Base-by-base conservation (phyloP, 2,113 vertebrate genomes). In the Xerus inauris region DNA sequence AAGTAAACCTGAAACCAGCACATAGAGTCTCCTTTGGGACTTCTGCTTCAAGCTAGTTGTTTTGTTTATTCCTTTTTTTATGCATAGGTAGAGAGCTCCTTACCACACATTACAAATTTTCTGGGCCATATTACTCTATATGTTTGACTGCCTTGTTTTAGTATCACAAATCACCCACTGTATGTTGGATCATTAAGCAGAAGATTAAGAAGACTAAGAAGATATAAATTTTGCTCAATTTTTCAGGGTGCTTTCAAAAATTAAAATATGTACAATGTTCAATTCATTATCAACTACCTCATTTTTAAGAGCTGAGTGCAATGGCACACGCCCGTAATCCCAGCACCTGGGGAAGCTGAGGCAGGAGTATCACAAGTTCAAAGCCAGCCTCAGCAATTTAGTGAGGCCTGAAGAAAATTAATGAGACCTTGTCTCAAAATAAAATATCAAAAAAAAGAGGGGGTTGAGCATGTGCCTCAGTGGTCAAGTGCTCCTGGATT, bases 181-280 rank as follows among this genome's bases (percentile, higher is more conserved):
- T 80, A 71, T 94, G 20, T 54, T 87, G 30, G 38, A 85, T 82
- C 81, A 96, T 91, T 91, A 94, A 6, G 3, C 26, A 85, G 59
- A 95, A 88, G 35, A 72, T 87, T 93, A 92, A 86, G 73, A 93
- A 87, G 49, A 45, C 87, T 94, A 95, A 93, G 38, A 86, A 11
- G n/a, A 69, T 42, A 11, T n/a, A 92, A 40, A 16, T 90, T 92
- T 85, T 96, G 35, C 32, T 91, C 59, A 75, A 91, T 85, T 82
- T 30, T 85, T 96, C 38, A 87, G 42, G 30, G 47, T 84, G 30
- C 35, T 89, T 94, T 96, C 67, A 91, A 95, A 88, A 82, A 91
- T 91, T n/a, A n/a, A 94, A 94, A 88, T 62, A 72, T 82, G 42
- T 16, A 49, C 28, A 92, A 64, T 54, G 14, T 72, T 87, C 94